phyloP scores from a whole-genome alignment of 2,888 invertebrate genomes.

The Hofmannophila pseudospretella region DNA sequence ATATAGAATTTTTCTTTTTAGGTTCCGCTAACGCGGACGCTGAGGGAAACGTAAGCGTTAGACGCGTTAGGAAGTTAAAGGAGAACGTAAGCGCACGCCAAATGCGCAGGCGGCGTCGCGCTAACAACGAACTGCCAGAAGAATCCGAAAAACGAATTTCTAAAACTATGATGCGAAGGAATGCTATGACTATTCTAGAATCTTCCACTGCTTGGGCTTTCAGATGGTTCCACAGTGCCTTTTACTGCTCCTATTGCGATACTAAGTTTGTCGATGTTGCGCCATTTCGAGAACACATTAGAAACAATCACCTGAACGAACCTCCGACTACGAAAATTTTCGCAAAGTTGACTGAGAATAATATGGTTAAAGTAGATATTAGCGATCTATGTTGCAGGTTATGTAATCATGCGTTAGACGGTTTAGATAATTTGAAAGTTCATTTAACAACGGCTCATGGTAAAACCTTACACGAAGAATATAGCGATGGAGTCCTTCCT shows the following conservation, averaged over 20 bases:
- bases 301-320: conserved; percentile 37
- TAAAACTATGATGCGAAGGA: conserved; percentile 66
- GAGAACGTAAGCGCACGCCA: conserved; percentile 63
- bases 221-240: conserved; percentile 60
- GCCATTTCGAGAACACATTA: conserved; percentile 45
- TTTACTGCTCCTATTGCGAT: conserved; percentile 65
- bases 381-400: conserved; percentile 48
- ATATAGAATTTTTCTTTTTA: conserved; percentile 50
- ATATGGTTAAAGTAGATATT: conserved; percentile 67
- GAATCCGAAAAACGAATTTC: conserved; percentile 60
- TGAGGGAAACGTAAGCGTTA: conserved; percentile 36
- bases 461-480: conserved; percentile 36
- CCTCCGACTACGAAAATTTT: conserved; percentile 50
- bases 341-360: conserved; percentile 61
- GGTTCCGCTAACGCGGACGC: conserved; percentile 53
- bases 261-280: conserved; percentile 47
- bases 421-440: conserved; percentile 45
- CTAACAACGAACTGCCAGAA: conserved; percentile 62
- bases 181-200: conserved; percentile 57
- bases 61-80: conserved; percentile 56
- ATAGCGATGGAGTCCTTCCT: conserved; percentile 61
- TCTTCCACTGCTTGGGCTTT: conserved; percentile 67
- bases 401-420: conserved; percentile 36
- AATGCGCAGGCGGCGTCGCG: conserved; percentile 61
- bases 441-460: conserved; percentile 45